These are phyloP conservation scores for Hydrozoanthus gracilis DNA, from an alignment of 92 coral and sea anemone species.

Conservation along the genomic window DNA sequence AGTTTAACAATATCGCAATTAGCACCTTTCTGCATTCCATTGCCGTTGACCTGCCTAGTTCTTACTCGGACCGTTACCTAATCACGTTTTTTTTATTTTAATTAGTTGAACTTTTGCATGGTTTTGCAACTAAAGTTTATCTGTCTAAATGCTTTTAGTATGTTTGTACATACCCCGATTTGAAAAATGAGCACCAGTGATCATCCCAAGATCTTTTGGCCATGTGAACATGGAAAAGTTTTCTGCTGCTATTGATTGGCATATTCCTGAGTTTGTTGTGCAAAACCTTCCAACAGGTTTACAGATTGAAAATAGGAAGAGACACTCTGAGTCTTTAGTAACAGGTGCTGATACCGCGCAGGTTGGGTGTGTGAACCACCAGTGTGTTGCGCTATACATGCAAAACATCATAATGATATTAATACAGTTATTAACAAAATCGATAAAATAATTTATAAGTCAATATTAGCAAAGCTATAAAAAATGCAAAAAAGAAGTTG, in stretches of 20 bases:
- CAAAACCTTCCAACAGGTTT: constrained; percentile 28
- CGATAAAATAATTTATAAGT: too few species aligned
- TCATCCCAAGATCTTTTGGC: constrained; percentile 29
- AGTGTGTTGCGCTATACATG: constrained; percentile 1
- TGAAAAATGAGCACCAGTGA: constrained; percentile 16
- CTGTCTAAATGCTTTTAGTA: background rate
- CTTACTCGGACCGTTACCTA: too few species aligned
- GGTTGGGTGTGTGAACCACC: constrained; percentile 21
- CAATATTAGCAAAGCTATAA: too few species aligned
- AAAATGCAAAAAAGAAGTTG: too few species aligned
- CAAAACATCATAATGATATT: background rate
- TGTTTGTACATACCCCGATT: constrained; percentile 16
- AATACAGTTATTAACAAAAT: too few species aligned
- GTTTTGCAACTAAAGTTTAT: too few species aligned
- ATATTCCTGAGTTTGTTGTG: constrained; percentile 28
- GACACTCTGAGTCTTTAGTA: background rate
- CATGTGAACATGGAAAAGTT: constrained; percentile 1
- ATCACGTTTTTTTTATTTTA: too few species aligned
- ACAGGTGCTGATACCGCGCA: background rate
- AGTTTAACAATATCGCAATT: too few species aligned
- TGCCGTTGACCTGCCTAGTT: too few species aligned
- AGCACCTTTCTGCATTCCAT: too few species aligned
- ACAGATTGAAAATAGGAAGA: constrained; percentile 29
- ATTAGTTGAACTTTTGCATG: too few species aligned
- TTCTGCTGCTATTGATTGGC: background rate